Evolutionary conservation across 2,113 vertebrate species (phyloP).

Genomic region (Geococcyx californianus): DNA sequence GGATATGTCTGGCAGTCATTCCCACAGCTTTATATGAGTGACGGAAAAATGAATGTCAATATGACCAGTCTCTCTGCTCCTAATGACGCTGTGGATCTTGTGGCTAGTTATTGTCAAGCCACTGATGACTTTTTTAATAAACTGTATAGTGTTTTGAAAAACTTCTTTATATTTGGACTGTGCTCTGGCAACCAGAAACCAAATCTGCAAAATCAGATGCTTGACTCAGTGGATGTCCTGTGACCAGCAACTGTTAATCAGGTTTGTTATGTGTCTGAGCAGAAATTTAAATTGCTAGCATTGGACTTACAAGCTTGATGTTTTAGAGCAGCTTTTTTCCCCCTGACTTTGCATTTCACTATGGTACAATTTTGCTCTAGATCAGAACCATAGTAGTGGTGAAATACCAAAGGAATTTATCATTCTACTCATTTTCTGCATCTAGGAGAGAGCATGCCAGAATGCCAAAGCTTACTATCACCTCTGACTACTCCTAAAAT

Average conservation of each 20-base stretch:
- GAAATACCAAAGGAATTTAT: not conserved
- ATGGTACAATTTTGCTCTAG: not conserved
- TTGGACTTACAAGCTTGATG: not conserved
- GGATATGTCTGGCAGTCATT: not conserved
- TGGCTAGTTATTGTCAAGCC: not conserved
- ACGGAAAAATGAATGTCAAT: not conserved
- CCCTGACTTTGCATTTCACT: not conserved
- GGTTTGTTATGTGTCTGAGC: not conserved
- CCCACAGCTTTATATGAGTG: not conserved
- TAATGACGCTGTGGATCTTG: not conserved
- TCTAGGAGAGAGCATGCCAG: not conserved
- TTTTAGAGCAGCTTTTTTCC: not conserved
- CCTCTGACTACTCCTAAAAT: not conserved
- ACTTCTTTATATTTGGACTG: not conserved
- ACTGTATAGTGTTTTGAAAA: not conserved
- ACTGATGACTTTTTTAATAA: not conserved
- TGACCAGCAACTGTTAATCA: not conserved
- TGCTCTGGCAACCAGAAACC: not conserved
- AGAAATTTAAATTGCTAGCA: not conserved
- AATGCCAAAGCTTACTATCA: not conserved
- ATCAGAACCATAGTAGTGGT: not conserved
- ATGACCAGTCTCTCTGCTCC: not conserved
- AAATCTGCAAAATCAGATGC: not conserved
- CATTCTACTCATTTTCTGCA: not conserved
- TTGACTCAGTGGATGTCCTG: not conserved